Conservation (phyloP, 2,888 invertebrate species). For the Polyommatus icarus region DNA sequence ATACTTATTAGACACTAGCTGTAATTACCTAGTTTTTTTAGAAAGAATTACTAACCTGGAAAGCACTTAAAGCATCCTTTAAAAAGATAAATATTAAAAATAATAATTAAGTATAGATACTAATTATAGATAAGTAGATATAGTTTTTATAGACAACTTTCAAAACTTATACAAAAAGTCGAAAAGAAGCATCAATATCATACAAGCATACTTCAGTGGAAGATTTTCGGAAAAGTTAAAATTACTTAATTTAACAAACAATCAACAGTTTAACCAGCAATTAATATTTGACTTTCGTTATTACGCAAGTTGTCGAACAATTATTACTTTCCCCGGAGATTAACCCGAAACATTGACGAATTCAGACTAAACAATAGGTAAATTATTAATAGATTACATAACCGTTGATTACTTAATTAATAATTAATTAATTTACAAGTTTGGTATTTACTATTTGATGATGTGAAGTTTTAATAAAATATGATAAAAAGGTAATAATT, state of each 20-base stretch:
- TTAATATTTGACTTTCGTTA: constrained; percentile 16
- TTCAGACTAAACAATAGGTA: background rate
- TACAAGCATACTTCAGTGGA: background rate
- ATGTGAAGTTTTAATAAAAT: no score
- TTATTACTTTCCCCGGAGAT: constrained; percentile 8
- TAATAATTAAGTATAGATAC: no score
- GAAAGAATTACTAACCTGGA: no score
- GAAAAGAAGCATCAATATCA: no score
- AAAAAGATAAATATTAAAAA: background rate
- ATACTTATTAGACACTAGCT: background rate
- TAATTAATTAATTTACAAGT: background rate
- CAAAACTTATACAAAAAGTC: no score
- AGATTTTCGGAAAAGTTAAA: background rate
- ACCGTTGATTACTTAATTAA: background rate
- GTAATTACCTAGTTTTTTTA: background rate
- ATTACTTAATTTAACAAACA: background rate
- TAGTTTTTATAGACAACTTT: no score
- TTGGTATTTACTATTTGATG: no score
- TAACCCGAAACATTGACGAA: background rate
- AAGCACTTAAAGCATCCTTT: no score
- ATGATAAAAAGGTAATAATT: no score
- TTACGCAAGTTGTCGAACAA: constrained; percentile 11
- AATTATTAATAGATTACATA: background rate
- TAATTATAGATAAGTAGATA: no score
- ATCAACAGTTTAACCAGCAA: background rate